phyloP scores from a whole-genome alignment of 2,888 invertebrate genomes.

The Cryptocheilus praepositus region DNA sequence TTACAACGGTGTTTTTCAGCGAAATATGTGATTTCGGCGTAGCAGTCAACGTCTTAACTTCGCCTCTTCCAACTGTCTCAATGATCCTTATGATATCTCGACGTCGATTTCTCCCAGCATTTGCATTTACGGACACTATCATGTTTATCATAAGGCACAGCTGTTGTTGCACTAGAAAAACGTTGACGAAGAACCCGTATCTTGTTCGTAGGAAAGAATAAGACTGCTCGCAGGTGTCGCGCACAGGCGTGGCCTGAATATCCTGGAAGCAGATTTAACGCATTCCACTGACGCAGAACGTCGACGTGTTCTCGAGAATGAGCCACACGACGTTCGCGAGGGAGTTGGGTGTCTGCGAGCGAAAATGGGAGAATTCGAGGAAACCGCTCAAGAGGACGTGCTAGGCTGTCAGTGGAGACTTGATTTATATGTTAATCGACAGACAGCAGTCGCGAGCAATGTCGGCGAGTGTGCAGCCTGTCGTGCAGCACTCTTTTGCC shows the following conservation, averaged over 20 bases:
- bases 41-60: too few species aligned
- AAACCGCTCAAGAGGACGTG: constrained; percentile 23
- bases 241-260: neutral
- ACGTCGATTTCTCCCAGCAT: too few species aligned
- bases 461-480: constrained; percentile 55
- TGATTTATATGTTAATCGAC: constrained; percentile 74
- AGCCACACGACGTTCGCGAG: constrained; percentile 27
- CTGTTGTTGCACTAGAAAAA: too few species aligned
- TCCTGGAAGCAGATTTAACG: constrained; percentile 15
- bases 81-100: too few species aligned
- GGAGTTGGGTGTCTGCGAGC: constrained; percentile 2
- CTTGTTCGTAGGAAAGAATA: neutral
- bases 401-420: constrained; percentile 54
- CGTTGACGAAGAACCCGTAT: constrained; percentile 5
- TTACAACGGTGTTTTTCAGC: too few species aligned
- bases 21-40: too few species aligned
- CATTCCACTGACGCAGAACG: constrained; percentile 27
- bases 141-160: too few species aligned
- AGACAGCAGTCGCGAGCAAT: constrained; percentile 60
- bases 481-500: constrained; percentile 33
- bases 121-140: too few species aligned
- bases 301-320: constrained; percentile 23
- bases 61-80: too few species aligned
- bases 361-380: constrained; percentile 16
- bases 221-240: neutral